Base-by-base conservation (phyloP, 2,888 invertebrate species). In the Tenthredo distinguenda region DNA sequence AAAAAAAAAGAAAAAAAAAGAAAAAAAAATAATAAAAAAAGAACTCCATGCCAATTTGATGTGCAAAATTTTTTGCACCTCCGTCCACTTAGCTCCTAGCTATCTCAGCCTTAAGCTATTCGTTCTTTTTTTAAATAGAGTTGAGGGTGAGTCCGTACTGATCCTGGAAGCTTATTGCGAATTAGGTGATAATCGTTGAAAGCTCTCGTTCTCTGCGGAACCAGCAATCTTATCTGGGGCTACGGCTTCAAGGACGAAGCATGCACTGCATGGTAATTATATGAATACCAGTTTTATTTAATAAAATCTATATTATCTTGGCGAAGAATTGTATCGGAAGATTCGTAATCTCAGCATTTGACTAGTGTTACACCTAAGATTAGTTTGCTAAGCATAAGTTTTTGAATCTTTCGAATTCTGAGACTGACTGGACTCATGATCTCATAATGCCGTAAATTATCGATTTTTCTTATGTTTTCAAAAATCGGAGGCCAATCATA, bases 21-120 rank as follows among this genome's bases (percentile, higher is more conserved):
- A 87, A 85, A 85, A 87, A 86, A 87, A 84, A 89, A 88, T 74
- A 89, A 88, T 62, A 89, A 89, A 89, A 89, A 91, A 90, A 89
- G 87, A 90, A 91, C 88, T 91, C 88, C 88, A 90, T 90, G 89
- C 88, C 88, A 90, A 88, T 86, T 83, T 86, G 87, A 85, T 31
- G 47, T 31, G 34, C 43, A 43, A 50, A 18, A 6, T 71, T 83
- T 68, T 47, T 26, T 18, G 37, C 34, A 10, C 37, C 81, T 58
- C 37, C 58, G 62, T 62, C 37, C 37, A 40, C 37, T 21, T 40
- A 81, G 50, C 31, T 62, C 62, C 62, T 55, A 31, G 31, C 47
- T 26, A 50, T 18, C 34, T 18, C 5, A 68, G 6, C 6, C 34
- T 18, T 2, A 68, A 34, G 12, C 68, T 18, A 26, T 34, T 68